Percentiles rank a stretch among this genome's conserved stretches.
Conservation (phyloP, 2,113 vertebrate genomes). For the Turnix velox region DNA sequence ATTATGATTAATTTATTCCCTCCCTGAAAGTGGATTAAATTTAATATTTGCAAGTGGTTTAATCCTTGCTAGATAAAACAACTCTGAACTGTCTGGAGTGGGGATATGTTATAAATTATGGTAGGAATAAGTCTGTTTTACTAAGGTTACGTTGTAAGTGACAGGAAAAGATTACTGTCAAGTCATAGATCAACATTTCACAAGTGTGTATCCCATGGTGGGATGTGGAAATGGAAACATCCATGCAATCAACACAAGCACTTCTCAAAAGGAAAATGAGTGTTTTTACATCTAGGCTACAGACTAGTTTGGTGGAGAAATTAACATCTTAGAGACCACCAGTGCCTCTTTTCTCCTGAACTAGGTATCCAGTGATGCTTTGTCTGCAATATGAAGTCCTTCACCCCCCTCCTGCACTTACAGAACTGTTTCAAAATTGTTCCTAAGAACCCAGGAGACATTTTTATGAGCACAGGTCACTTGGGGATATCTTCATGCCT, state of each 20-base stretch:
- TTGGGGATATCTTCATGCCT: neutral
- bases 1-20: conserved; percentile 41
- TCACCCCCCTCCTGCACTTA: neutral
- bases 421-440: neutral
- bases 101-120: neutral
- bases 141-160: neutral
- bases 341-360: too few relatives aligned
- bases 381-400: too few relatives aligned
- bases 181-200: neutral
- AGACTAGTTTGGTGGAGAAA: neutral
- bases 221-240: neutral
- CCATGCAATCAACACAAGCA: neutral
- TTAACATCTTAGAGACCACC: neutral
- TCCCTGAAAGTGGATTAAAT: conserved; percentile 3
- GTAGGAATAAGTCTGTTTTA: neutral
- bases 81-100: neutral
- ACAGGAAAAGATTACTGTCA: conserved; percentile 13
- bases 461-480: neutral
- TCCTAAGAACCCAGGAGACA: neutral
- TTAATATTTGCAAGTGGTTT: conserved; percentile 33
- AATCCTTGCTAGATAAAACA: conserved; percentile 30
- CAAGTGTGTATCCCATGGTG: neutral
- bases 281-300: neutral
- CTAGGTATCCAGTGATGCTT: too few relatives aligned
- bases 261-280: neutral